phyloP scores from a whole-genome alignment of 2,113 vertebrate species.

The Philantomba maxwellii region DNA sequence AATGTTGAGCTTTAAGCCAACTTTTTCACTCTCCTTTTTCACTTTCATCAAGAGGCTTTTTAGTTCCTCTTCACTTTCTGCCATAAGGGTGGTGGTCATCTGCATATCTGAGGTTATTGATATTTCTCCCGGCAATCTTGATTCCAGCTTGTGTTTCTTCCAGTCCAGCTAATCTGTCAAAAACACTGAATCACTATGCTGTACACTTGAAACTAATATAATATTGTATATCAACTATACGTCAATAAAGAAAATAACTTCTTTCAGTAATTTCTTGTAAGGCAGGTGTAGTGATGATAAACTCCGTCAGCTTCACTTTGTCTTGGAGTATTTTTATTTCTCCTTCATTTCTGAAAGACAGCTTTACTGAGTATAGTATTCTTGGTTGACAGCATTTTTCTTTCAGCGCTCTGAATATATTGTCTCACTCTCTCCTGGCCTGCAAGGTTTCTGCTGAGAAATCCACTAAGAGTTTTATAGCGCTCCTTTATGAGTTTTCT shows the following conservation, averaged over 20 bases:
- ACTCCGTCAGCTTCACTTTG: background rate
- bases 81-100: no score
- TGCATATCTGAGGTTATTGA: no score
- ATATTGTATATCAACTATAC: background rate
- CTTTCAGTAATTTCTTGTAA: background rate
- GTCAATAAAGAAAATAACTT: background rate
- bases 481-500: background rate
- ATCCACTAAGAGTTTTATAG: background rate
- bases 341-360: background rate
- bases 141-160: no score
- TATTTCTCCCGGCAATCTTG: no score
- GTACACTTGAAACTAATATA: background rate
- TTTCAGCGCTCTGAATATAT: background rate
- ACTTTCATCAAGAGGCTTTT: no score
- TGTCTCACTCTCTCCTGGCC: background rate
- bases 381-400: background rate
- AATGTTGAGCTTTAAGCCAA: no score
- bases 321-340: background rate
- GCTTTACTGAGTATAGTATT: background rate
- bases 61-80: no score
- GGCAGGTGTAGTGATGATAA: background rate
- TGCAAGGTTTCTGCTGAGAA: background rate
- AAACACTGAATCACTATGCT: background rate
- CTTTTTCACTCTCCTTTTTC: no score
- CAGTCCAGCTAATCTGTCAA: background rate